Evolutionary conservation across 2,888 invertebrate species (phyloP), one percentile per base, ranked within the genome.

Genomic region (Dorcus hopei): DNA sequence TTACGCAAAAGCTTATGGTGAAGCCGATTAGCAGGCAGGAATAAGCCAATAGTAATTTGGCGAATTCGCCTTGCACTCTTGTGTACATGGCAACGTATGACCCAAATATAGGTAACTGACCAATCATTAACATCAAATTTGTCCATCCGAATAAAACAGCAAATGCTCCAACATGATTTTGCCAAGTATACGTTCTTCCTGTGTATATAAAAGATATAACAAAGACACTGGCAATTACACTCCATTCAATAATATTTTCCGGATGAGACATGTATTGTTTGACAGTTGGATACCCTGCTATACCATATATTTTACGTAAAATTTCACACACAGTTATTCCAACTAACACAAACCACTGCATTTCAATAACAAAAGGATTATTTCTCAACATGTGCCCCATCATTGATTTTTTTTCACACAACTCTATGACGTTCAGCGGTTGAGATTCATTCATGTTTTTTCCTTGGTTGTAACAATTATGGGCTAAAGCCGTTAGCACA

Each of bases 11-110:
- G 74, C 91, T 91, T 58, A 93, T 89, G 0, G 92, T 92, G 71
- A 93, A 93, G 0, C 93, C 93, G 39, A 93, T 89, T 39, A 93
- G 77, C 62, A 93, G 85, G 70, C 93, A 93, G 0, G 90, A 90
- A 73, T 93, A 93, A 1, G 93, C 93, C 79, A 92, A 82, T 51
- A 93, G 83, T n/a, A 93, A 80, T 72, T 93, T 91, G 6, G 91
- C 90, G 67, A 93, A 93, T 79, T 93, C 93, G 49, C 89, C 91
- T 73, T 91, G 91, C 1, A 93, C 92, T 76, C 90, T 87, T 1
- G 92, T 92, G 68, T 92, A 93, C 93, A 93, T 93, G 0, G 93
- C 93, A 3, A 94, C 93, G 72, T 94, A 94, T 0, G 93, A 90
- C 14, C 93, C 94, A 72, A 94, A 91, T 51, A 92, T 86, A 0